A percentile compares a stretch with the other conserved stretches of the same genome.
phyloP scores from a whole-genome alignment of 2,113 vertebrate species.

The Manacus vitellinus region DNA sequence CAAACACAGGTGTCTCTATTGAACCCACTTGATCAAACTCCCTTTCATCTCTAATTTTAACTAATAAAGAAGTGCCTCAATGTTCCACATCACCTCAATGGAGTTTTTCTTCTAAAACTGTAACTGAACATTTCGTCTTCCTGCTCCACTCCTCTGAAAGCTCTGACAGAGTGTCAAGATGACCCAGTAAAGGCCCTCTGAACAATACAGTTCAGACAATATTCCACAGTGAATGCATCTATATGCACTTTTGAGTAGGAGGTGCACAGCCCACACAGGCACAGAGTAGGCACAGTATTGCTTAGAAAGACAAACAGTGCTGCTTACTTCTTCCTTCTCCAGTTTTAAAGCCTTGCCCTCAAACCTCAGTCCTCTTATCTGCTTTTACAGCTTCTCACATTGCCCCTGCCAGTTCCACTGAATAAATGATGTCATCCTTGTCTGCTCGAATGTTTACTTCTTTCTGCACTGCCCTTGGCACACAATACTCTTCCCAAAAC shows the following conservation, averaged over 20 bases:
- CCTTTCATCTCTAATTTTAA: background rate
- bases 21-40: background rate
- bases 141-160: background rate
- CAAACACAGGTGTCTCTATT: background rate
- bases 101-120: background rate
- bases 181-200: background rate
- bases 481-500: conserved; percentile 40
- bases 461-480: conserved; percentile 38
- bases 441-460: conserved; percentile 48
- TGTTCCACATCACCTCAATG: background rate
- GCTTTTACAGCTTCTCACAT: conserved; percentile 58
- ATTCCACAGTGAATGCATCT: background rate
- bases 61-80: background rate
- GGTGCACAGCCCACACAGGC: fast-evolving
- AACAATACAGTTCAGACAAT: background rate
- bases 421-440: conserved; percentile 61
- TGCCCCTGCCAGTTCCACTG: conserved; percentile 47
- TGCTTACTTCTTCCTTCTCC: background rate
- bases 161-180: background rate
- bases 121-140: background rate
- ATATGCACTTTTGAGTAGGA: background rate
- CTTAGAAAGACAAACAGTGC: background rate
- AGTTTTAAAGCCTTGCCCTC: conserved; percentile 23
- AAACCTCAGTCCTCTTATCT: conserved; percentile 50
- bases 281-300: background rate